A percentile compares a stretch with the other conserved stretches of the same genome.
phyloP scores from a whole-genome alignment of 1,140 invertebrate species.

The Drosophila athabasca region DNA sequence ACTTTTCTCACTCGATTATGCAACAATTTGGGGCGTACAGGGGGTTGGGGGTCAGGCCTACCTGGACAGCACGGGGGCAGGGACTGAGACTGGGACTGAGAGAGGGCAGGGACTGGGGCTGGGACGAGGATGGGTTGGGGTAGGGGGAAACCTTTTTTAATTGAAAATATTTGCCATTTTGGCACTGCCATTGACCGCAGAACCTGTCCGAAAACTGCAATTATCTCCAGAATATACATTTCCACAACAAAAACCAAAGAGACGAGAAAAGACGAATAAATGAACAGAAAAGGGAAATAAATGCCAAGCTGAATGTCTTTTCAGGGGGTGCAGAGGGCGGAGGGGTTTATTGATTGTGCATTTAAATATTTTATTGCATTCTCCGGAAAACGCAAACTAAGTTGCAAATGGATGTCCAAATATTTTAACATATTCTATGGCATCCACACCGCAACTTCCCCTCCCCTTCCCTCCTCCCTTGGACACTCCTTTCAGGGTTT shows the following conservation, averaged over 20 bases:
- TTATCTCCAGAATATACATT: conserved; percentile 38
- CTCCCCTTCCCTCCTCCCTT: not conserved
- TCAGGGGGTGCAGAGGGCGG: not conserved
- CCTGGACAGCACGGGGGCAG: conserved; percentile 10
- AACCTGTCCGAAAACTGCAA: conserved; percentile 42
- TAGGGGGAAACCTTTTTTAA: conserved; percentile 63
- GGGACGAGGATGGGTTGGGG: not conserved
- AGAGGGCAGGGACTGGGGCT: not conserved
- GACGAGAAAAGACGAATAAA: conserved; percentile 5
- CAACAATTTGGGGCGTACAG: conserved; percentile 26
- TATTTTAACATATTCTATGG: conserved; percentile 37
- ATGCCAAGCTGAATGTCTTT: conserved; percentile 33
- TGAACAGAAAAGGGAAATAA: conserved; percentile 23
- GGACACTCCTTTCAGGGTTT: not conserved
- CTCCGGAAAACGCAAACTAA: conserved; percentile 39
- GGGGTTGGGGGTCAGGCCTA: not conserved
- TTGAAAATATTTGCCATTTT: conserved; percentile 78
- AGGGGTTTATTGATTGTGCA: conserved; percentile 70
- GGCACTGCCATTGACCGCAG: conserved; percentile 72
- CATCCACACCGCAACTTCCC: not conserved
- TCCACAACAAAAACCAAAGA: conserved; percentile 15
- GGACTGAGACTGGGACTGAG: not conserved
- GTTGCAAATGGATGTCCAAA: conserved; percentile 50
- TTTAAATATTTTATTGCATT: conserved; percentile 81
- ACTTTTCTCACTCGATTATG: conserved; percentile 32